Conservation (phyloP, 1,140 invertebrate genomes). For the Oscheius sp. region DNA sequence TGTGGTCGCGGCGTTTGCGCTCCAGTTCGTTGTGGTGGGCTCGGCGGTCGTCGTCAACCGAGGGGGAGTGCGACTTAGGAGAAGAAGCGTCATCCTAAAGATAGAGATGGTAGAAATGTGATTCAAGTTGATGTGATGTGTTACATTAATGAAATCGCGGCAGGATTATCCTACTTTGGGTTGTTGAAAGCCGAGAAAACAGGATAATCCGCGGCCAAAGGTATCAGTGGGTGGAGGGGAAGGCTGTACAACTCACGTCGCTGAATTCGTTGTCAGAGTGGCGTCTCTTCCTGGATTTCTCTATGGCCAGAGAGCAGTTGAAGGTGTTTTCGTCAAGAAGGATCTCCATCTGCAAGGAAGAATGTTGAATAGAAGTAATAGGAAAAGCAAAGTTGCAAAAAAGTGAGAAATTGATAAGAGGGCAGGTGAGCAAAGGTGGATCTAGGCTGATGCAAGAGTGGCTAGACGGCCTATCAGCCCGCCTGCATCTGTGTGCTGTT, state of each 20-base stretch:
- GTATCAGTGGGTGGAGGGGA: not conserved
- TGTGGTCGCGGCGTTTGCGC: conserved; percentile 35
- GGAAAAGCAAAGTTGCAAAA: too few relatives aligned
- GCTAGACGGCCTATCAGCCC: too few relatives aligned
- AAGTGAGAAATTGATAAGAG: too few relatives aligned
- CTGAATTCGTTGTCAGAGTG: conserved; percentile 10
- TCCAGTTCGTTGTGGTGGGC: conserved; percentile 44
- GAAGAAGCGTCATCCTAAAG: conserved; percentile 26
- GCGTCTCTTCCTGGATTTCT: not conserved
- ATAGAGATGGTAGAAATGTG: not conserved
- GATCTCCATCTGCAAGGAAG: not conserved
- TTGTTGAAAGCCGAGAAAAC: too few relatives aligned
- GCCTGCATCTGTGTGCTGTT: too few relatives aligned
- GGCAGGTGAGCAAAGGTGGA: too few relatives aligned
- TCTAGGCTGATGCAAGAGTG: too few relatives aligned
- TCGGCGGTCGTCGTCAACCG: conserved; percentile 38
- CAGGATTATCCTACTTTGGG: too few relatives aligned
- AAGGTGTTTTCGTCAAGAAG: not conserved
- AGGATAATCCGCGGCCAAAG: too few relatives aligned
- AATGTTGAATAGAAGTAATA: too few relatives aligned
- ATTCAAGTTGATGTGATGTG: not conserved
- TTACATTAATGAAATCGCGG: not conserved
- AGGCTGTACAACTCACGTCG: not conserved
- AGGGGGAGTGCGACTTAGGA: conserved; percentile 35
- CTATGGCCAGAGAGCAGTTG: not conserved